Evolutionary conservation across 2,888 invertebrate species (phyloP).

Genomic region (Cataglyphis livida): DNA sequence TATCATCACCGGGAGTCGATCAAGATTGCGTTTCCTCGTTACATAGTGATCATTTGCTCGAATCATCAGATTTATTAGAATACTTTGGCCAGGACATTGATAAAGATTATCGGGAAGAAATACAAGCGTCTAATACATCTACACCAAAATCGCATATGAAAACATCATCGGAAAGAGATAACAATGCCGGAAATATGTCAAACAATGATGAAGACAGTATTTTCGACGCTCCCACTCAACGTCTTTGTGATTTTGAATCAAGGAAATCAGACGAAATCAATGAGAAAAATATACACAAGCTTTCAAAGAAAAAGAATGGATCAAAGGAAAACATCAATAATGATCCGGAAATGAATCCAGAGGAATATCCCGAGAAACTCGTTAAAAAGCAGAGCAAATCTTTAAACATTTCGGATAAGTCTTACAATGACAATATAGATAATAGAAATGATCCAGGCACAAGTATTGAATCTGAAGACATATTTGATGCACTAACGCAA

Average conservation of each 20-base stretch:
- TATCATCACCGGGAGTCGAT: slow-evolving; percentile 43
- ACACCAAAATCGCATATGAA: neutral
- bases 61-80: slow-evolving; percentile 55
- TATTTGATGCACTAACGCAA: slow-evolving; percentile 64
- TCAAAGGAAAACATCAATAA: slow-evolving; percentile 18
- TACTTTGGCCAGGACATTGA: slow-evolving; percentile 21
- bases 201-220: slow-evolving; percentile 53
- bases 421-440: neutral
- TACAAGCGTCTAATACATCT: neutral
- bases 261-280: slow-evolving; percentile 42
- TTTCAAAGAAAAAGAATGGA: neutral
- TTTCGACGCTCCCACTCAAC: slow-evolving; percentile 47
- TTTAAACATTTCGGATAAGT: slow-evolving; percentile 3
- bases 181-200: neutral
- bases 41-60: slow-evolving; percentile 44
- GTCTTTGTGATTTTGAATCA: neutral
- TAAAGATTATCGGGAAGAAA: neutral
- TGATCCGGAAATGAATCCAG: slow-evolving; percentile 56
- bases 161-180: neutral
- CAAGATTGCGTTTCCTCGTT: slow-evolving; percentile 19
- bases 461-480: slow-evolving; percentile 60
- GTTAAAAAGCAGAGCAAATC: slow-evolving; percentile 6
- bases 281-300: slow-evolving; percentile 46
- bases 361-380: slow-evolving; percentile 52
- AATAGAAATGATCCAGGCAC: slow-evolving; percentile 29